Evolutionary conservation across 2,113 vertebrate species (phyloP), one percentile per base, ranked within the genome.

Genomic region (Xiphorhynchus elegans): DNA sequence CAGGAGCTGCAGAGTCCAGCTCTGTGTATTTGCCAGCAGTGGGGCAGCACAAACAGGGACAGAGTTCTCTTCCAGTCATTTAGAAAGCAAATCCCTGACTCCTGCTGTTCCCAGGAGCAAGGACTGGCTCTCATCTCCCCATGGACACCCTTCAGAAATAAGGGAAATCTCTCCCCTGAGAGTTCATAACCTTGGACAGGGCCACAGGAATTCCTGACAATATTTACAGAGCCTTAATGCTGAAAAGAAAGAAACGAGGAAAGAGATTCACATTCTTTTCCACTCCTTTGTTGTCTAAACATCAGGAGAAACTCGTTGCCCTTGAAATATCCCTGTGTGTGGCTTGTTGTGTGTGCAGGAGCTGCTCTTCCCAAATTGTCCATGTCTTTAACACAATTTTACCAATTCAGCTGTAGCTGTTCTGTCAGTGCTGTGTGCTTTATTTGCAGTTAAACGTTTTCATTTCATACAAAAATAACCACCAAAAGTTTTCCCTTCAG

Each of bases 111-210:
- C 55, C 26, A 7, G 18, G 7, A 35, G 55, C 55, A 53, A 76
- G 35, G 62, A 26, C 31, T 60, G 26, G 42, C 18, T 29, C 73
- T 74, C 73, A 16, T 4, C 40, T 19, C 0, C 40, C 75, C 56
- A 2, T 37, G 40, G 62, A 44, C 78, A 37, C 11, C 2, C 0
- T 3, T 28, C 68, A 17, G 44, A n/a, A 47, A 10, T 1, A 4
- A 35, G 29, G 56, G 39, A 19, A 33, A 11, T 25, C 56, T 90
- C 39, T 33, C 29, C 73, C 21, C 18, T 10, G 24, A 4, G 21
- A 26, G 31, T 24, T 39, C 9, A 6, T 42, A 25, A 67, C 11
- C n/a, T 46, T 26, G 23, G 60, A 6, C 13, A 35, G n/a, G 3
- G 14, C 68, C 46, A 16, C 59, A 63, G 49, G 53, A 68, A 9